A percentile compares a stretch with the other conserved stretches of the same genome.
phyloP scores from a whole-genome alignment of 2,888 invertebrate species.

The Cabera pusaria region DNA sequence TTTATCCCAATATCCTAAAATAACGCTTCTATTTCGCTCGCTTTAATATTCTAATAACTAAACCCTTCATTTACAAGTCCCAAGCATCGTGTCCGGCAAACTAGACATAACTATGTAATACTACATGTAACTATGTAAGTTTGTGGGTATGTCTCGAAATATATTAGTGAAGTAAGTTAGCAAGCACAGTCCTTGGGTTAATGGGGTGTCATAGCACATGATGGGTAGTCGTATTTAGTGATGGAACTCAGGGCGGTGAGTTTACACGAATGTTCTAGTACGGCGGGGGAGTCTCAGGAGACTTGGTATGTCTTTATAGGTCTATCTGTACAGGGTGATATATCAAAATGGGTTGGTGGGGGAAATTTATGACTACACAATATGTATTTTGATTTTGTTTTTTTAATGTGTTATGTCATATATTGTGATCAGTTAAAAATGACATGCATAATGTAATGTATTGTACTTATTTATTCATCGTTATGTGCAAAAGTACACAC shows the following conservation, averaged over 20 bases:
- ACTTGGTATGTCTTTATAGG: too few species aligned
- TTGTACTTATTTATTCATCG: too few species aligned
- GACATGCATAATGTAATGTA: too few species aligned
- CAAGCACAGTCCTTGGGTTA: constrained; percentile 65
- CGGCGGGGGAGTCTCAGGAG: too few species aligned
- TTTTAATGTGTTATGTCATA: too few species aligned
- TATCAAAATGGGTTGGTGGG: too few species aligned
- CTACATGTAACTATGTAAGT: constrained; percentile 15
- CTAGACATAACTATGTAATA: constrained; percentile 15
- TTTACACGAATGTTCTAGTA: too few species aligned
- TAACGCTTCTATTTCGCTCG: constrained; percentile 13
- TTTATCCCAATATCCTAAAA: constrained; percentile 20
- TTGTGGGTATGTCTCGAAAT: constrained; percentile 54
- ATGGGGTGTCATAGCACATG: constrained; percentile 77
- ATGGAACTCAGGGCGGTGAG: constrained; percentile 21
- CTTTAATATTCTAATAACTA: constrained; percentile 35
- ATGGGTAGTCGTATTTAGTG: constrained; percentile 57
- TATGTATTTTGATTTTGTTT: too few species aligned
- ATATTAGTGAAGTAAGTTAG: constrained; percentile 67
- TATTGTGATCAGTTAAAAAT: too few species aligned
- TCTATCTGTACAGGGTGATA: too few species aligned
- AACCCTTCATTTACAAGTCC: constrained; percentile 49
- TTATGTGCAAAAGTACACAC: too few species aligned
- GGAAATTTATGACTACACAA: too few species aligned
- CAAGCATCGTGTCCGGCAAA: constrained; percentile 41